Evolutionary conservation across 2,888 invertebrate species (phyloP).

Genomic region (Cataglyphis cursor): DNA sequence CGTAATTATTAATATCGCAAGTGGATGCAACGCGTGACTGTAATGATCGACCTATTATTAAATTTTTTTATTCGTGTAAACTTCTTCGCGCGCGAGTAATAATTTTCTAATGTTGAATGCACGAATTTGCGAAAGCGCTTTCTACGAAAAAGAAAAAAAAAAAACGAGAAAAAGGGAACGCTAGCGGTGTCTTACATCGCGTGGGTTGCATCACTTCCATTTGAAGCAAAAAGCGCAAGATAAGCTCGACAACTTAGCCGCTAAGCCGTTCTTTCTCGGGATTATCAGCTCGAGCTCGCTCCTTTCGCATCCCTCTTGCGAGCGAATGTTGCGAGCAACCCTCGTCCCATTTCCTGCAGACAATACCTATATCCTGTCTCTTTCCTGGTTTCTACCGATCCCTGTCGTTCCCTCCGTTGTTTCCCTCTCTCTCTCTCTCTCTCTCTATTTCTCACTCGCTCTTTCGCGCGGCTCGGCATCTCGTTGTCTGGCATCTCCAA

Average conservation of each 20-base stretch:
- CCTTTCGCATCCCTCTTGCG: slow-evolving; percentile 62
- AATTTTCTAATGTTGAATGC: slow-evolving; percentile 33
- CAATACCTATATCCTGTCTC: slow-evolving; percentile 72
- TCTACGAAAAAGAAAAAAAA: neutral
- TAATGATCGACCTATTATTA: slow-evolving; percentile 7
- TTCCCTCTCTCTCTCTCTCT: slow-evolving; percentile 13
- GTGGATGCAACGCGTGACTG: slow-evolving; percentile 36
- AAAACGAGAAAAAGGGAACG: neutral
- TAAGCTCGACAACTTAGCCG: slow-evolving; percentile 75
- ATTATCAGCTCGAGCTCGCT: slow-evolving; percentile 76
- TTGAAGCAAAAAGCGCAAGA: slow-evolving; percentile 72
- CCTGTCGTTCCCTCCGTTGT: slow-evolving; percentile 57
- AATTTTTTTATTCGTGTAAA: neutral
- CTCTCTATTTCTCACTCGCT: slow-evolving; percentile 32
- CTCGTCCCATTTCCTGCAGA: slow-evolving; percentile 79
- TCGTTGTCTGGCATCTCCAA: slow-evolving; percentile 70
- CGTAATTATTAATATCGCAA: slow-evolving; percentile 50
- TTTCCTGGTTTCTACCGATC: slow-evolving; percentile 32
- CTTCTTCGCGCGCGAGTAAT: slow-evolving; percentile 18
- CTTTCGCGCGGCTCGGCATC: slow-evolving; percentile 24
- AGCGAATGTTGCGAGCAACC: slow-evolving; percentile 64
- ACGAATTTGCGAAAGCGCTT: neutral
- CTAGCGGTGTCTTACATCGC: slow-evolving; percentile 45
- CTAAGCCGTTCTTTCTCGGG: slow-evolving; percentile 79
- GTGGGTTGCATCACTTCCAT: slow-evolving; percentile 54